Base-by-base conservation (phyloP, 2,797 vertebrate species). In the Serranus cabrilla region DNA sequence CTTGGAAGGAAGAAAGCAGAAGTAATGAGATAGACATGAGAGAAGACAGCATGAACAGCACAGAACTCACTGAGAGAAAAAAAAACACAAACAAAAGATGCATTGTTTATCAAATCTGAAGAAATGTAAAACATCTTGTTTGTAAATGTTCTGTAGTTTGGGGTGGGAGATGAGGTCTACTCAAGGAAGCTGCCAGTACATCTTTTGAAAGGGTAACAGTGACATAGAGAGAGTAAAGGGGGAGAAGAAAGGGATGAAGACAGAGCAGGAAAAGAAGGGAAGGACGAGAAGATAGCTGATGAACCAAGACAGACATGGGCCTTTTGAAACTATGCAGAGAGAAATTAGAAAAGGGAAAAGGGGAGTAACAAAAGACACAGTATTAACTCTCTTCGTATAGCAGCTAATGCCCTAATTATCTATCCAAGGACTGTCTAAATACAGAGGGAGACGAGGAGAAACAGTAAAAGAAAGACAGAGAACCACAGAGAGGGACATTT, bases 381-480 rank as follows among this genome's bases (percentile, higher is more conserved):
- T 64, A 80, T 87, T 82, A 88, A 75, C 72, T 81, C 66, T 83
- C 80, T 84, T 62, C 67, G 84, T 78, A 85, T 59, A 63, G 60
- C 27, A 73, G 80, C 59, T 87, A 87, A 91, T 89, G 65, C 64
- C 52, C 69, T 87, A 89, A 93, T 90, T 89, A 91, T 89, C 80
- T 80, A 64, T 40, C 71, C 47, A 49, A 86, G 37, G 64, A 81
- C 74, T 85, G 74, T 74, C 71, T 77, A 83, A 83, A 88, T 68
- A 71, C 37, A 69, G 67, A 79, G 34, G 31, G 58, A 56, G 65
- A 70, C 54, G 18, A 69, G 20, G 34, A 45, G 27, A 27, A 27
- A 27, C 20, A 50, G 40, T 40, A 20, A 60, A 55, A 64, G 60
- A 56, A 27, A 63, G 67, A 78, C 21, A 40, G 45, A 64, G 49